Percentiles rank a stretch among this genome's conserved stretches.
Conservation (phyloP, 2,113 vertebrate genomes). For the Cyrtonyx montezumae region DNA sequence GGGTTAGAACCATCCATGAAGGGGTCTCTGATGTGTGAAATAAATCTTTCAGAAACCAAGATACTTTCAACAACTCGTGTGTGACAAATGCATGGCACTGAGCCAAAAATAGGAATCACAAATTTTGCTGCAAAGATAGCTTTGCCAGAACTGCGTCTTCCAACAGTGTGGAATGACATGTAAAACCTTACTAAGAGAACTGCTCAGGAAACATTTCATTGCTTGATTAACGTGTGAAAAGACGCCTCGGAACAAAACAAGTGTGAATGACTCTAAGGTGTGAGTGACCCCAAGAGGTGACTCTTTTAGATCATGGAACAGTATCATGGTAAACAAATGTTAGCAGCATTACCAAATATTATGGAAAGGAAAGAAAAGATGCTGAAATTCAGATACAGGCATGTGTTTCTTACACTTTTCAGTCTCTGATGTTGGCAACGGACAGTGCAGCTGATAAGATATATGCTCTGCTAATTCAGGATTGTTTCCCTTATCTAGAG, state of each 20-base stretch:
- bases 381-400: neutral
- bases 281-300: neutral
- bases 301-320: neutral
- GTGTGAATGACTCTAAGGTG: neutral
- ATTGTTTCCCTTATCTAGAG: conserved; percentile 20
- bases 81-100: conserved; percentile 23
- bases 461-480: neutral
- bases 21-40: conserved; percentile 15
- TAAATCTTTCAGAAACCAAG: conserved; percentile 15
- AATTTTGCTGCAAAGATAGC: neutral
- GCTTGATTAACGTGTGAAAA: neutral
- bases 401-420: neutral
- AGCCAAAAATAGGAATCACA: neutral
- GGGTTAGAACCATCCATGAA: neutral
- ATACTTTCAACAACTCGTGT: neutral
- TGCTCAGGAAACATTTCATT: neutral
- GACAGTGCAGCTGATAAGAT: neutral
- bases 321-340: neutral
- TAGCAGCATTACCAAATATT: neutral
- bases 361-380: neutral
- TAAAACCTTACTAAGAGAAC: neutral
- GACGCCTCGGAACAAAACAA: neutral
- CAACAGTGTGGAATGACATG: neutral
- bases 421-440: neutral
- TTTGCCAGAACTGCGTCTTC: neutral